Evolutionary conservation across 2,113 vertebrate species (phyloP), one percentile per base, ranked within the genome.

Genomic region (Notarius lentiginosus): DNA sequence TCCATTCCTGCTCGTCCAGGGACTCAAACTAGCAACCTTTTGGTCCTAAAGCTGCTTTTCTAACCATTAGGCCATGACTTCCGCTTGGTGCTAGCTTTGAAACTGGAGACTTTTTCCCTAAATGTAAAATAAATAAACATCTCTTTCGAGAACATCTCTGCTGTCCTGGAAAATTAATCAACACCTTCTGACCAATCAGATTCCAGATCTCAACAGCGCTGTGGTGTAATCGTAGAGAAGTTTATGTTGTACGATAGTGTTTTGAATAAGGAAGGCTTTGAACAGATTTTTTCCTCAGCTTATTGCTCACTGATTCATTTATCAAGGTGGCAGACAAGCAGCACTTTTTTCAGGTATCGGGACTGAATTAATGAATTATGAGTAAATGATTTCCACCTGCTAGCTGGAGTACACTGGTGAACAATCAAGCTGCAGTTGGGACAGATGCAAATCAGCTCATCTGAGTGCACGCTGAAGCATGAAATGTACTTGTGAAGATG

Each of bases 301-400:
- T 55, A 55, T 79, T 27, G 75, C 55, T 34, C 17, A 1, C 7
- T 20, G 34, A 27, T 79, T 79, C 18, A 75, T 61, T 73, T 34
- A 61, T 60, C 11, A 76, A 51, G 81, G 53, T 11, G 11, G 22
- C 41, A 82, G 80, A 82, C 61, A 18, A 34, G 77, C 53, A 20
- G 1, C 53, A 41, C 7, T n/a, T 47, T 34, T 47, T 51, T 51
- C 60, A 27, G 47, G 22, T 0, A 82, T 66, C 61, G 1, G 14
- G 24, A 66, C 5, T 68, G 60, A 82, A 65, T 63, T 41, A 82
- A n/a, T 51, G 47, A 30, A 68, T 68, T 58, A 34, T 18, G 22
- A 80, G 41, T 60, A 22, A 70, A 84, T 84, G 51, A 70, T 55
- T 70, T 83, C 65, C 63, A 55, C 49, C 24, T 70, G 63, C 63